Conservation (phyloP, 2,888 invertebrate genomes). For the Trichacis sp. region DNA sequence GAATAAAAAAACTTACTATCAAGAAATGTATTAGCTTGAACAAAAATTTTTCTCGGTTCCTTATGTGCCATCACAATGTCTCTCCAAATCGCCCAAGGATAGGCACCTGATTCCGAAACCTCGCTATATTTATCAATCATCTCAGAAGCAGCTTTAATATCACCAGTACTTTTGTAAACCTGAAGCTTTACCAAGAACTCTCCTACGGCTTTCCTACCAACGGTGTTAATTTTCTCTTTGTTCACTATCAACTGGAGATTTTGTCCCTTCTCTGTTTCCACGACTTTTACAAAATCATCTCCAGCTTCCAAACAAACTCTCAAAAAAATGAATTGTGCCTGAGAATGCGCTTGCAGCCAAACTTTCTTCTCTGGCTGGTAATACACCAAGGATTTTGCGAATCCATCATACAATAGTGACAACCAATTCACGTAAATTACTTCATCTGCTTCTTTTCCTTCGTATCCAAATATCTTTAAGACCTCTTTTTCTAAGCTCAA, state of each 20-base stretch:
- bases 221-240: slow-evolving; percentile 80
- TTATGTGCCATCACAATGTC: slow-evolving; percentile 88
- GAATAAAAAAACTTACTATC: no score
- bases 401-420: slow-evolving; percentile 87
- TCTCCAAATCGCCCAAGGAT: slow-evolving; percentile 87
- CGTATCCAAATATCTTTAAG: no score
- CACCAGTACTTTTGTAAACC: slow-evolving; percentile 70
- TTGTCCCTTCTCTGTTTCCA: slow-evolving; percentile 82
- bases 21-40: no score
- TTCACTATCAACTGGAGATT: slow-evolving; percentile 83
- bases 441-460: no score
- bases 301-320: no score
- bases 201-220: slow-evolving; percentile 84
- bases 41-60: no score
- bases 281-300: no score
- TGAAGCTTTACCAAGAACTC: no score
- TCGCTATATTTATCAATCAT: slow-evolving; percentile 87
- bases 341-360: slow-evolving; percentile 92
- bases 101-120: slow-evolving; percentile 75
- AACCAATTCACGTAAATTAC: slow-evolving; percentile 95
- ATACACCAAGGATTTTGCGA: slow-evolving; percentile 88
- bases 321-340: slow-evolving; percentile 91
- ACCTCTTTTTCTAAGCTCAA: no score
- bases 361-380: slow-evolving; percentile 87
- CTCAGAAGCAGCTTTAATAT: slow-evolving; percentile 77